These are phyloP conservation scores for Leptodirus hochenwartii DNA, from an alignment of 2,888 invertebrate species.

Conservation along the genomic window DNA sequence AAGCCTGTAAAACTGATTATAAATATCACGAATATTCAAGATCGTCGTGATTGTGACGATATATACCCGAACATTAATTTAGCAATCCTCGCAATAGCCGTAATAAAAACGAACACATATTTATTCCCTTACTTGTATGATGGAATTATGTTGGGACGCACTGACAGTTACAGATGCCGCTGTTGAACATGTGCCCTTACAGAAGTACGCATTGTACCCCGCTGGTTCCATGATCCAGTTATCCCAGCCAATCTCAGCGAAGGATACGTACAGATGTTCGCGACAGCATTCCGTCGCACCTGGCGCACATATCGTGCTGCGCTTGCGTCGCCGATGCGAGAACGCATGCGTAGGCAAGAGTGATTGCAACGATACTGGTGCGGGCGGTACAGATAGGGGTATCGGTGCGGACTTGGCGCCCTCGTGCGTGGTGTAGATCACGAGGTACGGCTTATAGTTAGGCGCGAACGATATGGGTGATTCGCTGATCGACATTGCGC, in stretches of 20 bases:
- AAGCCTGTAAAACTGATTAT: too few relatives aligned
- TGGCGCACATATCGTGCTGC: slow-evolving; percentile 50
- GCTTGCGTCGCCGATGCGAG: slow-evolving; percentile 19
- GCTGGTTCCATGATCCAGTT: slow-evolving; percentile 72
- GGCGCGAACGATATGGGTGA: slow-evolving; percentile 52
- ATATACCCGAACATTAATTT: too few relatives aligned
- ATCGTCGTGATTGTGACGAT: too few relatives aligned
- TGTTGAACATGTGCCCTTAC: slow-evolving; percentile 61
- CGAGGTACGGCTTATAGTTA: slow-evolving; percentile 56
- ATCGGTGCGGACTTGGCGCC: too few relatives aligned
- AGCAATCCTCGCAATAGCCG: too few relatives aligned
- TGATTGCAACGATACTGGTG: too few relatives aligned
- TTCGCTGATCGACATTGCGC: slow-evolving; percentile 41
- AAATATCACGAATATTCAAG: too few relatives aligned
- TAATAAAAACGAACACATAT: too few relatives aligned
- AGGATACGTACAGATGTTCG: slow-evolving; percentile 65
- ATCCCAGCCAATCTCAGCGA: slow-evolving; percentile 72
- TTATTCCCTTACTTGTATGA: slow-evolving; percentile 46
- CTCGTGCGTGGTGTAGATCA: slow-evolving; percentile 50
- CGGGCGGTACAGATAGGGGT: too few relatives aligned
- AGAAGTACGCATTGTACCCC: slow-evolving; percentile 77
- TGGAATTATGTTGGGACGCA: slow-evolving; percentile 47
- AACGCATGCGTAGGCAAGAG: too few relatives aligned
- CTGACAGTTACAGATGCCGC: slow-evolving; percentile 50
- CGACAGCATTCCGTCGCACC: slow-evolving; percentile 63